Evolutionary conservation across 2,888 invertebrate genomes (phyloP).

Genomic region (Arctia plantaginis): DNA sequence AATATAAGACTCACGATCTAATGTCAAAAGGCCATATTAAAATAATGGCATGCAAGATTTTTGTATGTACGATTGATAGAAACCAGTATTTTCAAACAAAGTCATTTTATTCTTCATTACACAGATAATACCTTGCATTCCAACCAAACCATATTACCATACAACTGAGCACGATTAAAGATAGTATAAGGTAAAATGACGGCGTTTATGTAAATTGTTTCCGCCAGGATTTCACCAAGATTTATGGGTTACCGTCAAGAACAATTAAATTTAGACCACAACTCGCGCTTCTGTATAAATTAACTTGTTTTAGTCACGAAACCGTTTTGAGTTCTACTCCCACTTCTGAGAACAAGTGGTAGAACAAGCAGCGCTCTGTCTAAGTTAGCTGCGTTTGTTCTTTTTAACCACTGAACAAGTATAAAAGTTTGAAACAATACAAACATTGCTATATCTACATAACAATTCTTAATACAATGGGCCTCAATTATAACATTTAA

Average conservation of each 20-base stretch:
- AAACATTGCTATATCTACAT: background rate
- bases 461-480: too few relatives aligned
- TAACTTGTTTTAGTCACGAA: constrained; percentile 66
- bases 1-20: background rate
- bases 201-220: constrained; percentile 83
- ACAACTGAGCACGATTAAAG: constrained; percentile 63
- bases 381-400: constrained; percentile 6
- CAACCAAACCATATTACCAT: constrained; percentile 49
- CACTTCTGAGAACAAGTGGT: constrained; percentile 30
- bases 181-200: constrained; percentile 71
- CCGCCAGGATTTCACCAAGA: constrained; percentile 79
- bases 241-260: constrained; percentile 79
- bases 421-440: background rate
- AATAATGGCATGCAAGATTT: background rate
- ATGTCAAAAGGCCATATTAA: background rate
- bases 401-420: constrained; percentile 19
- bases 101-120: background rate
- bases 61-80: background rate
- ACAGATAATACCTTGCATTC: constrained; percentile 1
- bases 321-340: constrained; percentile 28
- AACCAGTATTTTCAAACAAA: background rate
- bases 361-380: constrained; percentile 8
- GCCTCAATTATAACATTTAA: too few relatives aligned
- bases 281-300: constrained; percentile 76
- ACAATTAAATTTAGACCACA: constrained; percentile 82